Conservation (phyloP, 1,140 invertebrate species). For the Paraescarpia echinospica region DNA sequence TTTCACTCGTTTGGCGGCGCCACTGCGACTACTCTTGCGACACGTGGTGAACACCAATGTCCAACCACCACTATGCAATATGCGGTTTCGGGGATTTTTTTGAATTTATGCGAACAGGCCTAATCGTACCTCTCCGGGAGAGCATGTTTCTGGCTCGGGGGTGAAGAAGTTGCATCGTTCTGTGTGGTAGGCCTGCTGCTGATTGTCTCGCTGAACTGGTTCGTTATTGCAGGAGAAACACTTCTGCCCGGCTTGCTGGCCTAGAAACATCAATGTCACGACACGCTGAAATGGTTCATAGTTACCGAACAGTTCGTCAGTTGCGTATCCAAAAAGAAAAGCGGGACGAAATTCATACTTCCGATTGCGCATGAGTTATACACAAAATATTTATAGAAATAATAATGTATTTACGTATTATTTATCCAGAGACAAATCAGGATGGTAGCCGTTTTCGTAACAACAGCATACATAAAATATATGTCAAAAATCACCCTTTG, state of each 20-base stretch:
- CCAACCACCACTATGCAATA: background rate
- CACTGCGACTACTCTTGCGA: too few species aligned
- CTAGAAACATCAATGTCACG: background rate
- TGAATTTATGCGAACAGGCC: background rate
- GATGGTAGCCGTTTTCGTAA: background rate
- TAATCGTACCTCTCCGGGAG: background rate
- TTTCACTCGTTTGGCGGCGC: too few species aligned
- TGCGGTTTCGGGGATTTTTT: background rate
- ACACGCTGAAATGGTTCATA: background rate
- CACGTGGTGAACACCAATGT: too few species aligned
- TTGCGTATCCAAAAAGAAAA: background rate
- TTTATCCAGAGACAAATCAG: background rate
- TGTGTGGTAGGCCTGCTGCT: background rate
- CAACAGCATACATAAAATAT: background rate
- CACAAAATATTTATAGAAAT: too few species aligned
- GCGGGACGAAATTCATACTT: too few species aligned
- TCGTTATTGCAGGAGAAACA: constrained; percentile 7
- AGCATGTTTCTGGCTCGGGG: background rate
- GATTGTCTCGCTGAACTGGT: background rate
- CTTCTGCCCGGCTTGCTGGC: background rate
- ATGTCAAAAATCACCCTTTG: background rate
- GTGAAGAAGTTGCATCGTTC: constrained; percentile 9
- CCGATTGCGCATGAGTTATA: too few species aligned
- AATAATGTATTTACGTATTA: background rate
- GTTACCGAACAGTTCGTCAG: background rate